Evolutionary conservation across 2,113 vertebrate genomes (phyloP).

Genomic region (Corythaixoides concolor): DNA sequence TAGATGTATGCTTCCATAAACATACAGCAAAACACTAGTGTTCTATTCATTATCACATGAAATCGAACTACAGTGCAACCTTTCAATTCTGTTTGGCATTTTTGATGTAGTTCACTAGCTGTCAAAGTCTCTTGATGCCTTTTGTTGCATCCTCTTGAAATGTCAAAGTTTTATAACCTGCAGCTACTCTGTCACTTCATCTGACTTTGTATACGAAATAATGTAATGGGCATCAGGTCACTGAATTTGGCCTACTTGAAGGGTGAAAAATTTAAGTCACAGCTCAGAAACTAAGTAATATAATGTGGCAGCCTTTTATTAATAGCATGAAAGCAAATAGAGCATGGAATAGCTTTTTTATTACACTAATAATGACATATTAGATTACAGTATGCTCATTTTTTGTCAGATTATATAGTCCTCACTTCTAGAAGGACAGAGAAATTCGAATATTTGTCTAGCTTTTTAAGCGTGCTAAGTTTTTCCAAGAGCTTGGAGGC

Average conservation of each 20-base stretch:
- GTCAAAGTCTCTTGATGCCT: constrained; percentile 8
- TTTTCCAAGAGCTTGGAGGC: neutral
- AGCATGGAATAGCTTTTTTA: constrained; percentile 49
- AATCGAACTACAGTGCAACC: neutral
- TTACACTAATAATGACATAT: constrained; percentile 23
- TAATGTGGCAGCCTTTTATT: constrained; percentile 41
- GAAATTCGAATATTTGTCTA: neutral
- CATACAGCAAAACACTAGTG: neutral
- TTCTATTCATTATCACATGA: neutral
- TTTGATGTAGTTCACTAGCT: neutral
- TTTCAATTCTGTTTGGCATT: neutral
- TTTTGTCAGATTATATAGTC: constrained; percentile 2
- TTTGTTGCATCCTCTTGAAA: constrained; percentile 4
- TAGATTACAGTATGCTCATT: neutral
- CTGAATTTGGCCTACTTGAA: constrained; percentile 15
- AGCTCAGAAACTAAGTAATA: constrained; percentile 10
- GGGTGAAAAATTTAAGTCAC: constrained; percentile 27
- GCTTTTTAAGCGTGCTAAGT: neutral
- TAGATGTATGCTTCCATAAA: neutral
- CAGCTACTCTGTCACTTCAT: constrained; percentile 50
- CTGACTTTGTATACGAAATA: constrained; percentile 18
- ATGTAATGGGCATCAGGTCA: constrained; percentile 12
- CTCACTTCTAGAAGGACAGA: neutral
- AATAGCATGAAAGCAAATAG: constrained; percentile 43
- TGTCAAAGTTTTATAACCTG: neutral